Evolutionary conservation across 2,113 vertebrate species (phyloP).

Genomic region (Regulus satrapa): DNA sequence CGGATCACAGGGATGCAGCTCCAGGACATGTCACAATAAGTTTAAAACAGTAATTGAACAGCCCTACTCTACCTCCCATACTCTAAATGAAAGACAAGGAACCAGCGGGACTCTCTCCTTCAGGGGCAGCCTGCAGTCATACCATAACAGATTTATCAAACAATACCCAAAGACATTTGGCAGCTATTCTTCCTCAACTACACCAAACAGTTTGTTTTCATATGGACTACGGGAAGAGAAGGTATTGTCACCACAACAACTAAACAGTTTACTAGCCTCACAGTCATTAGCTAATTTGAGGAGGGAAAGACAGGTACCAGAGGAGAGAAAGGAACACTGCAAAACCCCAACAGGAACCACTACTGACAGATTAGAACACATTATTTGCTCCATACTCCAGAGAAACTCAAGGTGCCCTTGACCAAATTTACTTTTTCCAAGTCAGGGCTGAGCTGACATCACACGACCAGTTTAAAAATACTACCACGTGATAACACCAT

Average conservation of each 20-base stretch:
- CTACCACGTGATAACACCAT: neutral
- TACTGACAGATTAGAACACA: neutral
- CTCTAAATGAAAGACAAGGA: neutral
- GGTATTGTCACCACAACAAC: neutral
- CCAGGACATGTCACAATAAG: neutral
- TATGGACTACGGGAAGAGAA: accelerated
- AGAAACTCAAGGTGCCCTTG: neutral
- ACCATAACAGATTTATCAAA: neutral
- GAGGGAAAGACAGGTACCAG: neutral
- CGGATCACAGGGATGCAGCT: neutral
- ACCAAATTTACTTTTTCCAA: neutral
- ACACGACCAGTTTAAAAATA: neutral
- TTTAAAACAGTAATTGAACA: neutral
- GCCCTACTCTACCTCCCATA: neutral
- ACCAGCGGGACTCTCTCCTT: neutral
- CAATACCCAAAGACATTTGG: neutral
- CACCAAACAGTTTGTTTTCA: neutral
- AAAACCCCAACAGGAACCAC: neutral
- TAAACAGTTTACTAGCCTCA: neutral
- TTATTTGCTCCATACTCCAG: neutral
- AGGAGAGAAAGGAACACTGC: neutral
- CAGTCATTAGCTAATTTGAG: neutral
- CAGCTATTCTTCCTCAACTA: neutral
- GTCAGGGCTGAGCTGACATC: neutral
- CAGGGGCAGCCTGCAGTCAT: neutral